Evolutionary conservation across 2,888 invertebrate genomes (phyloP).

Genomic region (Campoplex capitator): DNA sequence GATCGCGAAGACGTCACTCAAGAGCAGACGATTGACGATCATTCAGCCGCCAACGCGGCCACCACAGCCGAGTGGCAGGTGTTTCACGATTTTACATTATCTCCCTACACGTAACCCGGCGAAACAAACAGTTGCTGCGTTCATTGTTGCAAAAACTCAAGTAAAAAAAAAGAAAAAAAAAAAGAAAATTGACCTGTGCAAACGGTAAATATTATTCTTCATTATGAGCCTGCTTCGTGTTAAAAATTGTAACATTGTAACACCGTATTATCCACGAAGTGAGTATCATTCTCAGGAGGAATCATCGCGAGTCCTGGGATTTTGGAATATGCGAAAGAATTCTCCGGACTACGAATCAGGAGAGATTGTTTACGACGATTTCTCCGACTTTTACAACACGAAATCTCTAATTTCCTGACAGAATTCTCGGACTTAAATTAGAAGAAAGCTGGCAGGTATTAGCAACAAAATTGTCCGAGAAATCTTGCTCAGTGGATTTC

Average conservation of each 20-base stretch:
- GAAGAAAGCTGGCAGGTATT: neutral
- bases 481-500: neutral
- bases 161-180: neutral
- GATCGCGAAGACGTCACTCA: slow-evolving; percentile 17
- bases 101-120: slow-evolving; percentile 3
- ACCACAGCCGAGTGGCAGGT: slow-evolving; percentile 53
- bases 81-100: slow-evolving; percentile 53
- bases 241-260: neutral
- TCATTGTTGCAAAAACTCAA: slow-evolving; percentile 29
- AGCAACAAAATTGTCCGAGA: neutral
- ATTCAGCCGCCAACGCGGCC: slow-evolving; percentile 36
- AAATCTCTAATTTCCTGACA: neutral
- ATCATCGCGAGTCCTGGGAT: neutral
- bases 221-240: neutral
- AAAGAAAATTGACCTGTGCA: slow-evolving; percentile 4
- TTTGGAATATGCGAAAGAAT: neutral
- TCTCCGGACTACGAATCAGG: neutral
- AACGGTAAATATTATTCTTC: neutral
- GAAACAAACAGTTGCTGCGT: slow-evolving; percentile 27
- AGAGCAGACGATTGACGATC: slow-evolving; percentile 53
- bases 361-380: neutral
- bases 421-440: neutral
- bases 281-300: neutral
- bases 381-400: neutral
- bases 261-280: neutral